Conservation (phyloP, 2,888 invertebrate genomes). For the Zhengitettix transpicula region DNA sequence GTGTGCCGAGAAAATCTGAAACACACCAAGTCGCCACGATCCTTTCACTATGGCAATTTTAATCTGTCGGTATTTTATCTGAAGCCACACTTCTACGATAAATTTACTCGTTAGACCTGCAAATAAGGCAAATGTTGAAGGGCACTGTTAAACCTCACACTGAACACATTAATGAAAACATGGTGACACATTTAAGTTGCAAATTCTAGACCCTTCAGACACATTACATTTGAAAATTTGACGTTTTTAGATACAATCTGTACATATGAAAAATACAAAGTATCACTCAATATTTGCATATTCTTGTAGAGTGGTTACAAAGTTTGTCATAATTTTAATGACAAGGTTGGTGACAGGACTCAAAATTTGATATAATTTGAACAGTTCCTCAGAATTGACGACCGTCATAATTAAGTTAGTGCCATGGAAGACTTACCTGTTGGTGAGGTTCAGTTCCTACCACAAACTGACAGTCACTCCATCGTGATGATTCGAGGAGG, state of each 20-base stretch:
- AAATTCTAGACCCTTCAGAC: too few relatives aligned
- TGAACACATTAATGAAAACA: too few relatives aligned
- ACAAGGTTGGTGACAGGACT: neutral
- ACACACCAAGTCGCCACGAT: neutral
- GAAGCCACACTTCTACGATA: too few relatives aligned
- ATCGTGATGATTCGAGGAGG: slow-evolving; percentile 59
- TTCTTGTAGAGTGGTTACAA: neutral
- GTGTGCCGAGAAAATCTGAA: slow-evolving; percentile 51
- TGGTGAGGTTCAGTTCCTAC: slow-evolving; percentile 65
- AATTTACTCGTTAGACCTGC: too few relatives aligned
- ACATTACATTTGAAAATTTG: too few relatives aligned
- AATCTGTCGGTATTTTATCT: too few relatives aligned
- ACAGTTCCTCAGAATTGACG: too few relatives aligned
- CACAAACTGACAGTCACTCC: slow-evolving; percentile 70
- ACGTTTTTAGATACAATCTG: neutral
- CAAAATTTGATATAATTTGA: neutral
- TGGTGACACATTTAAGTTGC: too few relatives aligned
- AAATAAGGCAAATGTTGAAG: too few relatives aligned
- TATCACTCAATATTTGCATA: neutral
- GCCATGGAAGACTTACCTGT: slow-evolving; percentile 17
- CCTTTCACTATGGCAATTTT: too few relatives aligned
- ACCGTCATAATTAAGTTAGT: neutral
- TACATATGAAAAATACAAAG: neutral
- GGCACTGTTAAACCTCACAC: too few relatives aligned
- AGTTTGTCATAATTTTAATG: neutral